Base-by-base conservation (phyloP, 2,113 vertebrate genomes). In the Dicerorhinus sumatrensis region DNA sequence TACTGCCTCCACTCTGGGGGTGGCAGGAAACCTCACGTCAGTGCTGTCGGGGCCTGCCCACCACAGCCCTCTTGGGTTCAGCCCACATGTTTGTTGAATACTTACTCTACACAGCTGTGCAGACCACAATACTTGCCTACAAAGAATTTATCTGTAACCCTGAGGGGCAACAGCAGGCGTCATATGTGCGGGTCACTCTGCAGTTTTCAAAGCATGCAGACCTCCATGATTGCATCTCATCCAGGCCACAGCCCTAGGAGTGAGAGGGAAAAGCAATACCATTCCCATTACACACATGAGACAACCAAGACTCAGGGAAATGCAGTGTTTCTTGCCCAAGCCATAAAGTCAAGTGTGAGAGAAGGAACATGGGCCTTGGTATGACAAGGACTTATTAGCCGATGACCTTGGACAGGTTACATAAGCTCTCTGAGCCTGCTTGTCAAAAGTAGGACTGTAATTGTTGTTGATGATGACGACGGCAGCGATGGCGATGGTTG, bases 11-110 rank as follows among this genome's bases (percentile, higher is more conserved):
- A 17, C 29, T 73, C 63, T 33, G 36, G 31, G 69, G 79, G 83
- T 48, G 87, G 73, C 95, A 94, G 95, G 95, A 97, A 97, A 67
- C 84, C 56, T 94, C 79, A 70, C 2, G 0, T 93, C 69, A 75
- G 31, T 39, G 29, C 42, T 39, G 4, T 75, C 0, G n/a, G 67
- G 86, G 79, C 81, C 70, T 39, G 36, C 95, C 90, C 48, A 46
- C 77, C 51, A 36, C 86, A 93, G 62, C 81, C 25, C 51, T 67
- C 70, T 65, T 12, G 51, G 58, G 46, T 63, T 89, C n/a, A 92
- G 62, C 60, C 63, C 76, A 4, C 18, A 23, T 81, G 83, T 92
- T 88, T 89, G 60, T 93, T 67, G 69, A 62, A 5, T 92, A 10
- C 90, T 96, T 91, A 90, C 51, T 46, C 48, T 12, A 3, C 36